Conservation (phyloP, 2,113 vertebrate genomes). For the Malurus cyaneus region DNA sequence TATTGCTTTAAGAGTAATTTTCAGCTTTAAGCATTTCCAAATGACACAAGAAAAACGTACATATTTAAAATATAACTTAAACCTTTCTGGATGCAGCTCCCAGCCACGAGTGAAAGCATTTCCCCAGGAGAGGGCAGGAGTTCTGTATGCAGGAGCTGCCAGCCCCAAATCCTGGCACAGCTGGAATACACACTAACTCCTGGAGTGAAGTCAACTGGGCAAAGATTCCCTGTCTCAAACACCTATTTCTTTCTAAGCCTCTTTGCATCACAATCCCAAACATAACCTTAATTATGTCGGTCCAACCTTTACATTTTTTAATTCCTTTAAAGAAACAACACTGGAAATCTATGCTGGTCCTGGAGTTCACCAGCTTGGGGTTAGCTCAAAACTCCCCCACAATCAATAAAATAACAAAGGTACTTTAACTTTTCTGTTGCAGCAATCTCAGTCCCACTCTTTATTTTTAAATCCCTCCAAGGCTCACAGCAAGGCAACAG, state of each 20-base stretch:
- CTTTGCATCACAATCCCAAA: background rate
- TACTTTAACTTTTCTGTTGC: background rate
- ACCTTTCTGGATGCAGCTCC: background rate
- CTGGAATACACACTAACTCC: rapidly evolving
- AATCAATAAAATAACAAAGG: background rate
- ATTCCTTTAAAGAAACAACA: background rate
- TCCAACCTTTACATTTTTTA: background rate
- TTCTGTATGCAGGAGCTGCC: background rate
- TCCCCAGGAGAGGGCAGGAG: conserved; percentile 31
- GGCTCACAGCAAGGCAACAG: background rate
- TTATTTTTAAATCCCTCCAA: background rate
- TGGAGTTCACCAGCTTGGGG: background rate
- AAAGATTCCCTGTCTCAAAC: background rate
- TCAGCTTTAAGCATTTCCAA: background rate
- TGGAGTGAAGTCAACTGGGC: background rate
- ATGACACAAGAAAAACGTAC: background rate
- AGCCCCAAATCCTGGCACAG: rapidly evolving
- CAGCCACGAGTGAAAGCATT: background rate
- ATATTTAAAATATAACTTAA: background rate
- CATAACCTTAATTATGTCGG: background rate
- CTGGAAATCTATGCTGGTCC: background rate
- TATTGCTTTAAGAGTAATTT: background rate
- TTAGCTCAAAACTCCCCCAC: background rate
- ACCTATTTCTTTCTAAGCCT: background rate
- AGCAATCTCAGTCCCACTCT: background rate